These are phyloP conservation scores for Apogon hyalosoma DNA, from an alignment of 2,797 vertebrate genomes.

Conservation along the genomic window DNA sequence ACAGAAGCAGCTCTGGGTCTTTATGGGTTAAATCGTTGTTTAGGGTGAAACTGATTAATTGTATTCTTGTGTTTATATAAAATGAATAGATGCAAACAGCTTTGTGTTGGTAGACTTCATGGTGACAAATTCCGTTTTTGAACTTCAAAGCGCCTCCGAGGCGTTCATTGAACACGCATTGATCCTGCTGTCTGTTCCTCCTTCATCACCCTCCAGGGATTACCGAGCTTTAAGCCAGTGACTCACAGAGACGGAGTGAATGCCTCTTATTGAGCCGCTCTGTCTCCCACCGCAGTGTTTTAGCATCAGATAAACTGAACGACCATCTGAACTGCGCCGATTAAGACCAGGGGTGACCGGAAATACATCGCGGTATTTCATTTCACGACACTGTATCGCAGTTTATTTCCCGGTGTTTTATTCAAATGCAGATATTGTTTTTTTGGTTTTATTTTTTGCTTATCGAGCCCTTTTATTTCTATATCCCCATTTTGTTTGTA, in stretches of 20 bases:
- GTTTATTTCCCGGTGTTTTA: too few species aligned
- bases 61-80: constrained; percentile 8
- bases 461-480: too few species aligned
- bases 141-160: constrained; percentile 31
- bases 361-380: too few species aligned
- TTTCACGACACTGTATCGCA: too few species aligned
- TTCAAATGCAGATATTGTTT: too few species aligned
- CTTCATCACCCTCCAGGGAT: constrained; percentile 58
- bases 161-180: constrained; percentile 37
- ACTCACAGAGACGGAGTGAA: constrained; percentile 45
- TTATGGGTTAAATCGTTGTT: constrained; percentile 19
- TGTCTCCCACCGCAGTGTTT: constrained; percentile 34
- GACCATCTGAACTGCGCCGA: constrained; percentile 39
- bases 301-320: constrained; percentile 41
- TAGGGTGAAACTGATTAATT: constrained; percentile 23
- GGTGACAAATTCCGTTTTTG: constrained; percentile 27
- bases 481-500: too few species aligned
- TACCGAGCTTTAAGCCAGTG: constrained; percentile 50
- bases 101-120: neutral
- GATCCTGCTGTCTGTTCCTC: constrained; percentile 50
- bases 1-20: neutral
- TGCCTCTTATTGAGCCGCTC: constrained; percentile 37
- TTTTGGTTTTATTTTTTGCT: too few species aligned
- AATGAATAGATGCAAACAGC: neutral
- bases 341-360: constrained; percentile 13